phyloP scores from a whole-genome alignment of 2,113 vertebrate species.

The Microtus montanus region DNA sequence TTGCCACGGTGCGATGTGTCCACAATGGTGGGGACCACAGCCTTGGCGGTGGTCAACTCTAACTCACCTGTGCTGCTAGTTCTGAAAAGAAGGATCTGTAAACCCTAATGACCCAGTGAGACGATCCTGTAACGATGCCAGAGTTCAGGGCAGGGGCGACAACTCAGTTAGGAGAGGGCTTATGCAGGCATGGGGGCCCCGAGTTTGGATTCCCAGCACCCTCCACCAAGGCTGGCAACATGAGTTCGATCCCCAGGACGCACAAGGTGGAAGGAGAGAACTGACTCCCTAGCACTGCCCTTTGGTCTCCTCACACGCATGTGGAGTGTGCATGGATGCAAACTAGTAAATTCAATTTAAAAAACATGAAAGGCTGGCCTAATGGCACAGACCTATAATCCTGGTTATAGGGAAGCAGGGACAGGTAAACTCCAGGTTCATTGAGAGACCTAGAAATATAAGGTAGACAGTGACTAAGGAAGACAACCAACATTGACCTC shows the following conservation, averaged over 20 bases:
- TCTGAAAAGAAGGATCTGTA: neutral
- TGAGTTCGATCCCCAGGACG: neutral
- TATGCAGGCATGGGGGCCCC: too few species aligned
- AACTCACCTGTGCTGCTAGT: neutral
- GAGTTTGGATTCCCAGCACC: neutral
- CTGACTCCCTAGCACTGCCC: neutral
- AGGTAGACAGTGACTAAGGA: neutral
- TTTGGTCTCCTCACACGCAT: neutral
- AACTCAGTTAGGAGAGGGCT: neutral
- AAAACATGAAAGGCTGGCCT: neutral
- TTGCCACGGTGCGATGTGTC: fast-evolving
- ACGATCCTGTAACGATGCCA: neutral
- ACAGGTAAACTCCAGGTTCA: neutral
- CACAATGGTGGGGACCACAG: fast-evolving
- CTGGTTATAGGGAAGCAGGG: too few species aligned
- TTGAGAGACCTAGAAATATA: neutral
- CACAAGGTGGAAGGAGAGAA: neutral
- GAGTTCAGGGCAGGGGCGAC: neutral
- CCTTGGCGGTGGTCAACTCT: fast-evolving
- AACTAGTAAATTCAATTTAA: neutral
- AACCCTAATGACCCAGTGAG: neutral
- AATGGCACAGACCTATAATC: too few species aligned
- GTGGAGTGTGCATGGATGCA: neutral
- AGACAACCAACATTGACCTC: neutral
- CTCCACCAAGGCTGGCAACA: neutral